These are phyloP conservation scores for Trichogramma pretiosum DNA, from an alignment of 1,140 invertebrate genomes.

Conservation along the genomic window DNA sequence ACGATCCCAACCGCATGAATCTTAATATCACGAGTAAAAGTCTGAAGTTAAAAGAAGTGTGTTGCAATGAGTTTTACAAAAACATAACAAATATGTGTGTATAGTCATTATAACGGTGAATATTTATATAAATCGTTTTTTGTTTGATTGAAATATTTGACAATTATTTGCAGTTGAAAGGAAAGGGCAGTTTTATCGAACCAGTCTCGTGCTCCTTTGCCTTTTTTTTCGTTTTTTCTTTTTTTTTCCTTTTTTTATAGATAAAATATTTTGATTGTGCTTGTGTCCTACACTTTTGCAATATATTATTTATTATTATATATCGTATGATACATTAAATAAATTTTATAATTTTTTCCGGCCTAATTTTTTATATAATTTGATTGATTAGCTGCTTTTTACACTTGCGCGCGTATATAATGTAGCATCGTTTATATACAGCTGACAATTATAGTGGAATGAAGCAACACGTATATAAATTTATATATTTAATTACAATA, in stretches of 20 bases:
- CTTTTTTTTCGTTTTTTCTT: no score
- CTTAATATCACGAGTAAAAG: not conserved
- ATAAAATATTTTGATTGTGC: constrained; percentile 7
- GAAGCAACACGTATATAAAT: not conserved
- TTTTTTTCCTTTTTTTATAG: no score
- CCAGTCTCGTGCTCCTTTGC: not conserved
- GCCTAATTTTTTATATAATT: no score
- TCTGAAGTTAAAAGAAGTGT: not conserved
- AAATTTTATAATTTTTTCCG: no score
- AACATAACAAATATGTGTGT: no score
- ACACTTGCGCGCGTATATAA: no score
- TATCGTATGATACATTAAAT: no score
- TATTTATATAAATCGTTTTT: not conserved
- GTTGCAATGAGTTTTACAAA: not conserved
- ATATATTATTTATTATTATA: no score
- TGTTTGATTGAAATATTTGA: not conserved
- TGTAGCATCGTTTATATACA: no score
- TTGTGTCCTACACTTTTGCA: not conserved
- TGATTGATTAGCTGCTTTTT: no score
- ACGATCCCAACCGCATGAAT: constrained; percentile 2
- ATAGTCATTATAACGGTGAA: no score
- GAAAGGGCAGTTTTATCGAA: constrained; percentile 5
- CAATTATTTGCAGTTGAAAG: not conserved
- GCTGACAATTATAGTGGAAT: not conserved
- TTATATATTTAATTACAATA: constrained; percentile 22